Conservation (phyloP, 2,888 invertebrate genomes). For the Cantharis rufa region DNA sequence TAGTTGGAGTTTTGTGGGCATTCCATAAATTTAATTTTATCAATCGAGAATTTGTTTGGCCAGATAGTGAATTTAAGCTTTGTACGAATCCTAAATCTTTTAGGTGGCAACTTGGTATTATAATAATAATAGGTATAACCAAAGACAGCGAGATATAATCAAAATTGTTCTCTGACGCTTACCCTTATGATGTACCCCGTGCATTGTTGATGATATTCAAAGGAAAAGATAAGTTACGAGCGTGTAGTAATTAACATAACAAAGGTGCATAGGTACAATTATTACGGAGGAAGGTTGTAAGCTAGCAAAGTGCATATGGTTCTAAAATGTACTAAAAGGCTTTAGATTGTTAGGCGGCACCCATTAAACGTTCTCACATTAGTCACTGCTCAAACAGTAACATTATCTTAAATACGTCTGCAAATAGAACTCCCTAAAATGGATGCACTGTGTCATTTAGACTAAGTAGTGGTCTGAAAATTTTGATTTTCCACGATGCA, state of each 20-base stretch:
- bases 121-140: background rate
- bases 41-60: background rate
- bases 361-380: conserved; percentile 46
- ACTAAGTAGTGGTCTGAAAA: background rate
- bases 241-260: conserved; percentile 32
- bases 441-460: conserved; percentile 13
- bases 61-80: too few relatives aligned
- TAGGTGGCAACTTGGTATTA: background rate
- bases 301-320: conserved; percentile 35
- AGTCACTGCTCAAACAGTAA: conserved; percentile 52
- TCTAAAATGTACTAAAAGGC: conserved; percentile 30
- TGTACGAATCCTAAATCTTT: background rate
- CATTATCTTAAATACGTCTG: conserved; percentile 50
- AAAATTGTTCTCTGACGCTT: background rate
- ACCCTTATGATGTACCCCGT: background rate
- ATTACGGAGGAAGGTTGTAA: conserved; percentile 20
- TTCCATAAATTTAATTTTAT: background rate
- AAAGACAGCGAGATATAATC: background rate
- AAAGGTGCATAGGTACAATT: conserved; percentile 23
- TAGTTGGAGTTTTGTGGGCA: background rate
- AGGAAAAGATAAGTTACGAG: background rate
- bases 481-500: background rate
- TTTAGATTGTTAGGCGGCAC: conserved; percentile 27
- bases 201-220: background rate
- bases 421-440: conserved; percentile 42